These are phyloP conservation scores for Gymnorhina tibicen DNA, from an alignment of 2,113 vertebrate species.

Conservation along the genomic window DNA sequence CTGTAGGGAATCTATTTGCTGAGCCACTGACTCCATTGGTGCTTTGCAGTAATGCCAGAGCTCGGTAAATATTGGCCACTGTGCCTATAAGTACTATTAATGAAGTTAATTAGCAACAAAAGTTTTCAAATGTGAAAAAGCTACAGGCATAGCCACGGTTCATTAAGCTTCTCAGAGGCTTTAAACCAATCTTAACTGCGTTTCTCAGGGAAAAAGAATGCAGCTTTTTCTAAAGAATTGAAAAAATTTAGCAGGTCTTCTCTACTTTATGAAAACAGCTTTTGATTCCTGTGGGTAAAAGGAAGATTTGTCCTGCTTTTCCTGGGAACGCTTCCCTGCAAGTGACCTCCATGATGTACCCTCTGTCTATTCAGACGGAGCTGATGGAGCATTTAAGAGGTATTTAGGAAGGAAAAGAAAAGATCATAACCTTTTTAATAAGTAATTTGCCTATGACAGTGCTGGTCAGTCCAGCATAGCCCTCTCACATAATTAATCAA, in stretches of 20 bases:
- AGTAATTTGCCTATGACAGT: neutral
- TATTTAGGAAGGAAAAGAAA: neutral
- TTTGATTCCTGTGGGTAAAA: neutral
- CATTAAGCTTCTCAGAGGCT: constrained; percentile 48
- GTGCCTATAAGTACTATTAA: constrained; percentile 58
- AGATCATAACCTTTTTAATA: neutral
- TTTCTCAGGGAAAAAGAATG: neutral
- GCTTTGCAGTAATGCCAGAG: neutral
- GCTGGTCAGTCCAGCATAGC: neutral
- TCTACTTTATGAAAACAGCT: neutral
- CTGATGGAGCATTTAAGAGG: neutral
- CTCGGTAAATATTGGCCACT: constrained; percentile 52
- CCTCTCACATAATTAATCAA: constrained; percentile 31
- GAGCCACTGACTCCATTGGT: neutral
- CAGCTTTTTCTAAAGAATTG: neutral
- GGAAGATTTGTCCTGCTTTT: neutral
- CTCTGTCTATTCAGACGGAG: neutral
- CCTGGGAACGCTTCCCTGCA: neutral
- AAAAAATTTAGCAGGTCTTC: neutral
- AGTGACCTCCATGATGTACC: neutral
- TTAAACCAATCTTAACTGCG: neutral
- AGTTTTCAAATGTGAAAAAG: constrained; percentile 57
- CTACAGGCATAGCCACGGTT: constrained; percentile 38
- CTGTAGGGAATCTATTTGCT: constrained; percentile 1
- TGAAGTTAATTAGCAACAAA: constrained; percentile 69